These are phyloP conservation scores for Hylyphantes graminicola DNA, from an alignment of 1,140 invertebrate genomes.

Conservation along the genomic window DNA sequence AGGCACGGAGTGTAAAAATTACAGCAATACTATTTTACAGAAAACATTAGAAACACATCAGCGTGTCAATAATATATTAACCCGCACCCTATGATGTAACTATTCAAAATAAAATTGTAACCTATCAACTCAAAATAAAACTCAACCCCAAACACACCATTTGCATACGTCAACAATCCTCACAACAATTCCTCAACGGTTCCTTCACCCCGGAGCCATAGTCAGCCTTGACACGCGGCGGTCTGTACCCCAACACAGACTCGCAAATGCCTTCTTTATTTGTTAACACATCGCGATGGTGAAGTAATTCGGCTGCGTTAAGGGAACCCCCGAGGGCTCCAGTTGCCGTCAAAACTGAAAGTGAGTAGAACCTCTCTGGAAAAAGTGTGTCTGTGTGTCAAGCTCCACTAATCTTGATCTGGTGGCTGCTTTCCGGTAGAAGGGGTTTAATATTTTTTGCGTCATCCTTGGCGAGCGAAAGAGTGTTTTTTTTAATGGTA, in stretches of 20 bases:
- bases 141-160: neutral
- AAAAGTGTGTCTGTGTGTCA: conserved; percentile 45
- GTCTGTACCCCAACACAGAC: neutral
- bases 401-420: conserved; percentile 26
- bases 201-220: conserved; percentile 3
- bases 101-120: no score
- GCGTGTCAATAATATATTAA: no score
- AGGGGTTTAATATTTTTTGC: neutral
- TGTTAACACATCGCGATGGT: neutral
- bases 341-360: neutral
- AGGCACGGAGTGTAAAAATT: no score
- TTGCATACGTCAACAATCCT: conserved; percentile 25
- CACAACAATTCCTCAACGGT: neutral
- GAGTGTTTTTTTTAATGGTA: no score
- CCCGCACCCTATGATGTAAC: no score
- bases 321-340: neutral
- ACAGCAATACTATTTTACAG: no score
- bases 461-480: neutral
- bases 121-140: no score
- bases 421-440: neutral
- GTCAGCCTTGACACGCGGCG: conserved; percentile 15
- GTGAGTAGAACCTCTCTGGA: conserved; percentile 4
- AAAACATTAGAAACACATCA: no score
- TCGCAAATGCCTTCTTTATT: neutral
- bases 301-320: neutral